phyloP scores from a whole-genome alignment of 2,113 vertebrate species.

The Notarius lentiginosus region DNA sequence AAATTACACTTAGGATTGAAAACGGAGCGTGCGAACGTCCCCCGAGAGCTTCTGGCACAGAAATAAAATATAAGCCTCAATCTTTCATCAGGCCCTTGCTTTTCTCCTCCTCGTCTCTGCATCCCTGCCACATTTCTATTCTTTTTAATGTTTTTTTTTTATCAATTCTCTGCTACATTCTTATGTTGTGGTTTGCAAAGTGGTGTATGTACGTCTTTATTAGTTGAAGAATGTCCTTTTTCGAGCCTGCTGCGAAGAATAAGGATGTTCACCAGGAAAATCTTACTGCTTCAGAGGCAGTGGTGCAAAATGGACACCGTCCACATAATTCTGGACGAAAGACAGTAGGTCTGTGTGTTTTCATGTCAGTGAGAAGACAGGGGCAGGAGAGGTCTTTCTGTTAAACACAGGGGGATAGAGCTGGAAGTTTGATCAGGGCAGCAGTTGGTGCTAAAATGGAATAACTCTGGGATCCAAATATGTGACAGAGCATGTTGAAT shows the following conservation, averaged over 20 bases:
- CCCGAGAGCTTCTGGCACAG: slow-evolving; percentile 76
- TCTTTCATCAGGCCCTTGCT: slow-evolving; percentile 30
- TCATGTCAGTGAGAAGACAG: not conserved
- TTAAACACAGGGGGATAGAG: not conserved
- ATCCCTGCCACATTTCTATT: slow-evolving; percentile 19
- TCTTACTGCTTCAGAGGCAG: not conserved
- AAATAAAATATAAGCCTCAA: slow-evolving; percentile 70
- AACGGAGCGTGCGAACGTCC: slow-evolving; percentile 73
- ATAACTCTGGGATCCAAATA: not conserved
- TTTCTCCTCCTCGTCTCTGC: slow-evolving; percentile 3
- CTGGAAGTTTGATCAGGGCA: not conserved
- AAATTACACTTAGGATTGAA: slow-evolving; percentile 78
- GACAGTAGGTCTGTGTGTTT: not conserved
- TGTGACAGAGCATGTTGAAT: not conserved
- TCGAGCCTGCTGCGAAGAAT: not conserved
- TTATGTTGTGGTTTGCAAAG: not conserved
- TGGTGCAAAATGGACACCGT: not conserved
- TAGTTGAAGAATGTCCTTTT: not conserved
- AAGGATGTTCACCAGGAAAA: not conserved
- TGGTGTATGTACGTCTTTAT: not conserved
- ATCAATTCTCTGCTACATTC: slow-evolving; percentile 25
- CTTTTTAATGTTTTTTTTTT: slow-evolving; percentile 6
- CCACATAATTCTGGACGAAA: not conserved
- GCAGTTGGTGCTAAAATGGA: not conserved
- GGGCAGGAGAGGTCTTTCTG: not conserved